Conservation (phyloP, 2,888 invertebrate species). For the Lampropteryx suffumata region DNA sequence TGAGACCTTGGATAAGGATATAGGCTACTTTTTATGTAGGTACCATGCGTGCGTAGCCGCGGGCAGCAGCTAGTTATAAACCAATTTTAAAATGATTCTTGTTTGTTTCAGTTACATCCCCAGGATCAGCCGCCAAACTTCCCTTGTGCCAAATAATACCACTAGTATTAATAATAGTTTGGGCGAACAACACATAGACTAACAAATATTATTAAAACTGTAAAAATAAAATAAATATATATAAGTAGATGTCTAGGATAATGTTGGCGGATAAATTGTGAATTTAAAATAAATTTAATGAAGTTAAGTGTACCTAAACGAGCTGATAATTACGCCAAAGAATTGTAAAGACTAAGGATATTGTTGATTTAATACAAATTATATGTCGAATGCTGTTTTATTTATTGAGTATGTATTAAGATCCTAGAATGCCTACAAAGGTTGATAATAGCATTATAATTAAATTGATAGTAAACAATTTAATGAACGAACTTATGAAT, state of each 20-base stretch:
- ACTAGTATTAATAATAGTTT: constrained; percentile 60
- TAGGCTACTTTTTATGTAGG: no score
- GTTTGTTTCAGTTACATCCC: constrained; percentile 71
- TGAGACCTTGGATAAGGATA: no score
- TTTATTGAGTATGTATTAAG: no score
- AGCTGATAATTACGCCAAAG: constrained; percentile 78
- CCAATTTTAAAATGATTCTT: not conserved
- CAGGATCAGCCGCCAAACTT: constrained; percentile 66
- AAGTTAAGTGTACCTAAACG: constrained; percentile 66
- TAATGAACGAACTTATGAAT: no score
- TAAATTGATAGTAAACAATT: no score
- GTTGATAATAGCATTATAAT: no score
- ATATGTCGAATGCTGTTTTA: constrained; percentile 65
- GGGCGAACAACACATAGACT: constrained; percentile 69
- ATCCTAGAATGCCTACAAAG: no score
- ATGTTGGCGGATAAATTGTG: constrained; percentile 57
- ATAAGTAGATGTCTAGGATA: constrained; percentile 66
- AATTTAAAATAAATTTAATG: constrained; percentile 61
- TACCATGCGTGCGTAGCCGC: no score
- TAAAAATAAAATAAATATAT: constrained; percentile 47
- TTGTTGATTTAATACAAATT: constrained; percentile 83
- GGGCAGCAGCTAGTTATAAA: no score
- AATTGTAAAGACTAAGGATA: constrained; percentile 78
- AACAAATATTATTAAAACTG: constrained; percentile 30
- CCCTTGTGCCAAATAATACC: constrained; percentile 69